Conservation (phyloP, 2,797 vertebrate species). For the Melopsittacus undulatus region DNA sequence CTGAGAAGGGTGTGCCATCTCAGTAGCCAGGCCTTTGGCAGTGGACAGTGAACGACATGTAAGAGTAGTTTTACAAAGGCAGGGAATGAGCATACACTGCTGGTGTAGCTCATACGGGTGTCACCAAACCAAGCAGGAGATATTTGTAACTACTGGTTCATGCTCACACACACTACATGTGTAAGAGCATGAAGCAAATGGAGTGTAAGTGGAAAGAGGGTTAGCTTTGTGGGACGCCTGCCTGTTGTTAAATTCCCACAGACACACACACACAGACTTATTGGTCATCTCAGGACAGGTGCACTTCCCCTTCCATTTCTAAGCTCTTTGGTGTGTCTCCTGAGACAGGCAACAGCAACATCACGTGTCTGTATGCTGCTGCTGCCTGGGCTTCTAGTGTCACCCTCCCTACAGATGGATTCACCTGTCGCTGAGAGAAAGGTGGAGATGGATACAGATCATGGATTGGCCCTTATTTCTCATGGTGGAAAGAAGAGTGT, state of each 20-base stretch:
- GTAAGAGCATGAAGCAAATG: not conserved
- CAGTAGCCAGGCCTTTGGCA: not conserved
- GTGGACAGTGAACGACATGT: rapidly evolving
- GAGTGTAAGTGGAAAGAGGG: not conserved
- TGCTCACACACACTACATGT: not conserved
- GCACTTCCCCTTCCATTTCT: not conserved
- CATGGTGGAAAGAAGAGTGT: not conserved
- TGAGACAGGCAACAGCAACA: not conserved
- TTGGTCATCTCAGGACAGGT: not conserved
- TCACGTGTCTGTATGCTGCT: not conserved
- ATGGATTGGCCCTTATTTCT: not conserved
- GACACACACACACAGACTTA: not conserved
- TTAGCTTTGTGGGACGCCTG: not conserved
- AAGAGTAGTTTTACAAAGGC: not conserved
- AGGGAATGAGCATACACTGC: not conserved
- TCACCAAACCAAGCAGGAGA: not conserved
- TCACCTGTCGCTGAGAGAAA: not conserved
- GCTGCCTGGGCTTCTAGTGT: not conserved
- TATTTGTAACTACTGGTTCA: not conserved
- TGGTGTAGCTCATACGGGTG: not conserved
- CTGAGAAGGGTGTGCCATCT: not conserved
- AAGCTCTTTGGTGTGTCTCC: not conserved
- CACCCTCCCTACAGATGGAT: not conserved
- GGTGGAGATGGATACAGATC: not conserved
- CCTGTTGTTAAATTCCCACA: not conserved